phyloP scores from a whole-genome alignment of 2,113 vertebrate species.

The Sturnira hondurensis region DNA sequence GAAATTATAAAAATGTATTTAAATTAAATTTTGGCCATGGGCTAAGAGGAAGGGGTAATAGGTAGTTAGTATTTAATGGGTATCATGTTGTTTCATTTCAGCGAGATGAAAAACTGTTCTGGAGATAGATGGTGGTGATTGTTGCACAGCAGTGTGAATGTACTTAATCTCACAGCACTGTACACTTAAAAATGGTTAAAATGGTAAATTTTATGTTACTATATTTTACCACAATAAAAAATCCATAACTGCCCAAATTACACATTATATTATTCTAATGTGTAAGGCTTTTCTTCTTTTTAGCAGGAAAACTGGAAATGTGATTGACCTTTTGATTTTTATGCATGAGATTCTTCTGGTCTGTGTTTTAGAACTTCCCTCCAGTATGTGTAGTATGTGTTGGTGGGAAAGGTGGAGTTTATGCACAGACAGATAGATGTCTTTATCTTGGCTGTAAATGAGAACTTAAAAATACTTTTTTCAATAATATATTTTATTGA shows the following conservation, averaged over 20 bases:
- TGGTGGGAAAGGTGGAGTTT: neutral
- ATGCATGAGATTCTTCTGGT: neutral
- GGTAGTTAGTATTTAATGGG: neutral
- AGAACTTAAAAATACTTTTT: constrained; percentile 47
- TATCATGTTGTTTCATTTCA: neutral
- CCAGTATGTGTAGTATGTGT: neutral
- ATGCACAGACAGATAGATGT: neutral
- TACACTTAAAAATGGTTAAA: neutral
- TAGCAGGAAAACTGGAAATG: constrained; percentile 1
- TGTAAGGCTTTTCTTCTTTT: neutral
- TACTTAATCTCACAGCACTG: neutral
- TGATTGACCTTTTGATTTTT: constrained; percentile 16
- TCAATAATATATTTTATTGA: too few relatives aligned
- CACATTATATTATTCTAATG: constrained; percentile 3
- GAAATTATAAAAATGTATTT: constrained; percentile 29
- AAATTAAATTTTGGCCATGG: constrained; percentile 20
- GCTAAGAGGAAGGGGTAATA: neutral
- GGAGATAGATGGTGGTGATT: neutral
- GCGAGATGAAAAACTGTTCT: constrained; percentile 4
- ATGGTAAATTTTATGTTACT: neutral
- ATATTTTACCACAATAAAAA: neutral
- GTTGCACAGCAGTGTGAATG: neutral
- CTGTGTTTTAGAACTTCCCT: neutral
- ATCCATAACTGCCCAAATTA: neutral
- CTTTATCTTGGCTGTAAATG: constrained; percentile 48